Percentiles rank a stretch among this genome's conserved stretches.
phyloP scores from a whole-genome alignment of 2,797 vertebrate genomes.

The Rhabdophis nuchalis region DNA sequence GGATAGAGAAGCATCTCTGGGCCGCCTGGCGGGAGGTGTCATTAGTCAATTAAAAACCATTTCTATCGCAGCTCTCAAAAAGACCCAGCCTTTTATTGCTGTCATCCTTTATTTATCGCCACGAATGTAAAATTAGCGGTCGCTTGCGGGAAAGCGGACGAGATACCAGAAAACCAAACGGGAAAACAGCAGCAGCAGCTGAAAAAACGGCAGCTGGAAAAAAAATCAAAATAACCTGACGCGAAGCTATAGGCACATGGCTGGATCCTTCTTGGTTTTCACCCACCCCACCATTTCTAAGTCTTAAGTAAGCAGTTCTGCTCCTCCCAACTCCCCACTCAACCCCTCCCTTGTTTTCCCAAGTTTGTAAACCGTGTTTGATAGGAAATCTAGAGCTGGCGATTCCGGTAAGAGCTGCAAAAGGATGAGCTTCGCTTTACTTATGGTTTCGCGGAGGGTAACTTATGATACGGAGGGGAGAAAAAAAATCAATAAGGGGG shows the following conservation, averaged over 20 bases:
- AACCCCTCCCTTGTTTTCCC: accelerated
- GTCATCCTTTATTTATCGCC: neutral
- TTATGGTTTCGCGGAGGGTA: conserved; percentile 19
- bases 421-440: neutral
- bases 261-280: neutral
- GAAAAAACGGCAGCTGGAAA: neutral
- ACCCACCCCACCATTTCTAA: neutral
- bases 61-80: neutral
- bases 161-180: neutral
- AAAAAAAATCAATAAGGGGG: conserved; percentile 28
- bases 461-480: conserved; percentile 19
- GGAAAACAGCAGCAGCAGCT: neutral
- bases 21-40: neutral
- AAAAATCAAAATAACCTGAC: too few species aligned
- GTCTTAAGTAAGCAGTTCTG: neutral
- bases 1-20: neutral
- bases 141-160: neutral
- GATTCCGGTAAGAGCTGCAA: conserved; percentile 15
- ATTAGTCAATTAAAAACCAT: neutral
- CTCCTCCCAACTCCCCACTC: accelerated
- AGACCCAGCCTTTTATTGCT: neutral
- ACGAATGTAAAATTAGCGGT: neutral
- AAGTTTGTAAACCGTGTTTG: conserved; percentile 19
- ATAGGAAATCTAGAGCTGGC: conserved; percentile 13
- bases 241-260: neutral